Evolutionary conservation across 2,888 invertebrate species (phyloP).

Genomic region (Callimorpha dominula): DNA sequence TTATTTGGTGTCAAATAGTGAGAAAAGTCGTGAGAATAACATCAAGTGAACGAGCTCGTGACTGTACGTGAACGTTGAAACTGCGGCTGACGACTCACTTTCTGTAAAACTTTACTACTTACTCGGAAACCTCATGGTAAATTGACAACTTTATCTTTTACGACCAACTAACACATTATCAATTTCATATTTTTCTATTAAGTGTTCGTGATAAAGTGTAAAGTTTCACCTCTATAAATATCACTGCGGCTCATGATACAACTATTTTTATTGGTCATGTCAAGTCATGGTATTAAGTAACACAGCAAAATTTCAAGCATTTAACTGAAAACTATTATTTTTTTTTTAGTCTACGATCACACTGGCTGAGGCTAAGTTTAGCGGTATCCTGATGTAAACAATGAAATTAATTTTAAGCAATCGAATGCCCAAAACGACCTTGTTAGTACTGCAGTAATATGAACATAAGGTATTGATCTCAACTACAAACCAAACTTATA

Average conservation of each 20-base stretch:
- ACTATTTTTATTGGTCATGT: slow-evolving; percentile 25
- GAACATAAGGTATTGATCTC: slow-evolving; percentile 60
- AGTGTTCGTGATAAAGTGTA: slow-evolving; percentile 43
- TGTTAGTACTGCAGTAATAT: slow-evolving; percentile 51
- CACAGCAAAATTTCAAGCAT: slow-evolving; percentile 18
- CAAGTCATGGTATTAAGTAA: slow-evolving; percentile 35
- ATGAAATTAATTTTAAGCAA: slow-evolving; percentile 49
- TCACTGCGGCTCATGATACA: slow-evolving; percentile 35
- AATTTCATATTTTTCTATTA: slow-evolving; percentile 43
- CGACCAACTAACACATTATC: slow-evolving; percentile 38
- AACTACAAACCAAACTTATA: slow-evolving; percentile 53
- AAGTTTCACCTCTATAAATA: slow-evolving; percentile 45
- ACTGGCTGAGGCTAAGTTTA: slow-evolving; percentile 25
- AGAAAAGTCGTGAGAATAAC: slow-evolving; percentile 66
- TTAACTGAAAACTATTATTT: slow-evolving; percentile 47
- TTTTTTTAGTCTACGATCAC: slow-evolving; percentile 40
- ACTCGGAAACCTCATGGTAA: slow-evolving; percentile 48
- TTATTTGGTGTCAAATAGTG: slow-evolving; percentile 64
- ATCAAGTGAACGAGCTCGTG: slow-evolving; percentile 59
- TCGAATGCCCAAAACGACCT: slow-evolving; percentile 45
- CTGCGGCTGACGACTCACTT: slow-evolving; percentile 23
- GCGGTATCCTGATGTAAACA: slow-evolving; percentile 39
- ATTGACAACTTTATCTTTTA: slow-evolving; percentile 53
- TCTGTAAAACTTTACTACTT: slow-evolving; percentile 33
- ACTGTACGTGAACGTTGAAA: slow-evolving; percentile 41